Evolutionary conservation across 2,113 vertebrate genomes (phyloP).

Genomic region (Solenodon paradoxus): DNA sequence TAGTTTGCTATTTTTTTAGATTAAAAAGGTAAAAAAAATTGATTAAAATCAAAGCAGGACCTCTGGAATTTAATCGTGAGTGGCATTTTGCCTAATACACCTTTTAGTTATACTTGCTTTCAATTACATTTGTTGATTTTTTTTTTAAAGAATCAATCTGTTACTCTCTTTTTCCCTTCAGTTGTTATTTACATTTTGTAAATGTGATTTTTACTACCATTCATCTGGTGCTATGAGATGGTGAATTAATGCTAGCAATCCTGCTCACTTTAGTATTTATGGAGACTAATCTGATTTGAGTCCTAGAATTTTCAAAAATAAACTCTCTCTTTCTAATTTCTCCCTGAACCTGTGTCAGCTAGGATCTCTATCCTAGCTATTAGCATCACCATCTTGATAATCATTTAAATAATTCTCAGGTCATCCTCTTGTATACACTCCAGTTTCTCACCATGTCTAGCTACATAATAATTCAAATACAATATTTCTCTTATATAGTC

Average conservation of each 20-base stretch:
- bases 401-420: neutral
- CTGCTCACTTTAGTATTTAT: neutral
- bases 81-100: neutral
- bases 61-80: neutral
- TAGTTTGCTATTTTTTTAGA: conserved; percentile 66
- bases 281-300: neutral
- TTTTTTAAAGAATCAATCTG: neutral
- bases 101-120: neutral
- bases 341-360: neutral
- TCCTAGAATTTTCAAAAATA: neutral
- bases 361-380: neutral
- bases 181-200: neutral
- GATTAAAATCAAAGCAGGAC: conserved; percentile 36
- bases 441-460: neutral
- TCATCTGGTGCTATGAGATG: neutral
- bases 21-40: conserved; percentile 59
- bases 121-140: neutral
- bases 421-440: neutral
- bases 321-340: neutral
- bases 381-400: neutral
- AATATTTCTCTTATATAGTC: neutral
- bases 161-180: neutral
- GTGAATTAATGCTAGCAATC: neutral
- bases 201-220: neutral
- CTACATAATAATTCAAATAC: no score